phyloP scores from a whole-genome alignment of 2,113 vertebrate species.

The Dasypus novemcinctus region DNA sequence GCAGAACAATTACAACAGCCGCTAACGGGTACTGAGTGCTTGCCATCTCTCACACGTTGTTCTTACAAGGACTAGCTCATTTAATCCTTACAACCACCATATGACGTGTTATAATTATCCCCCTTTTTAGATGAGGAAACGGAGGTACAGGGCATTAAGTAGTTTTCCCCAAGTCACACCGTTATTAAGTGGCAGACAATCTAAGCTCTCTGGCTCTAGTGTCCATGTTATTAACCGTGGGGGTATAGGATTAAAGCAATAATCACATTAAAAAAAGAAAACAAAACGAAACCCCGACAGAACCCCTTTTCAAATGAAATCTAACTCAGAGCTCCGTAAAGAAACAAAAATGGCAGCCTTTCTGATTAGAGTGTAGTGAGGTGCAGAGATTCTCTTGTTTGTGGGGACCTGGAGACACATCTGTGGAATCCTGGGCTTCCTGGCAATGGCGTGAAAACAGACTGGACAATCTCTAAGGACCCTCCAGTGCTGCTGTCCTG shows the following conservation, averaged over 20 bases:
- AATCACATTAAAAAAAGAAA: neutral
- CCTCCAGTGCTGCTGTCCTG: neutral
- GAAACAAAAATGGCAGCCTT: neutral
- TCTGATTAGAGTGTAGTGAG: neutral
- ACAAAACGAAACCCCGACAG: neutral
- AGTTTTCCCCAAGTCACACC: slow-evolving; percentile 15
- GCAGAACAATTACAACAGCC: neutral
- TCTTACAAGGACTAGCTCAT: neutral
- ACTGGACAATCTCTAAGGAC: neutral
- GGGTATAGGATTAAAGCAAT: neutral
- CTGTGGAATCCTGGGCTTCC: neutral
- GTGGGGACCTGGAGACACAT: neutral
- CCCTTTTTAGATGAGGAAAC: neutral
- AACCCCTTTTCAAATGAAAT: neutral
- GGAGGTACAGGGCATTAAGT: neutral
- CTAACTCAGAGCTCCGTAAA: neutral
- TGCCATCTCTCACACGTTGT: neutral
- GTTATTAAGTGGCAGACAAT: neutral
- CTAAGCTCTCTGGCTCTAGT: neutral
- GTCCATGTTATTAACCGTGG: neutral
- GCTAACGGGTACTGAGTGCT: neutral
- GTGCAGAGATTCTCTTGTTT: neutral
- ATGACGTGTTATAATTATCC: neutral
- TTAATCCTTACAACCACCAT: neutral
- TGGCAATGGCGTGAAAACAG: neutral